Evolutionary conservation across 1,140 invertebrate species (phyloP), one percentile per base, ranked within the genome.

Genomic region (Ostrea denselamellosa): DNA sequence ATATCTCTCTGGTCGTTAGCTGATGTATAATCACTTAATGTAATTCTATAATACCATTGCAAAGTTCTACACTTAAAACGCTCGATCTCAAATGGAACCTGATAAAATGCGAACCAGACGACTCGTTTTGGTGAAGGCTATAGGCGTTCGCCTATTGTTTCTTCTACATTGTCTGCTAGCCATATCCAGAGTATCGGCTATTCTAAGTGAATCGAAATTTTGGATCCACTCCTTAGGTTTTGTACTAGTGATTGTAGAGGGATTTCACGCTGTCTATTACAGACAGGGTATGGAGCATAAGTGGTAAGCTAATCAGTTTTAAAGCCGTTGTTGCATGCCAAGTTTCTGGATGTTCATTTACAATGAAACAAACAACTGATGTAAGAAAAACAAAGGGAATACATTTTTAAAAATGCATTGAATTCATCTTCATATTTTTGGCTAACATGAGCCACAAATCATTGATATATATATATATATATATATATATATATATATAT

Each of bases 201-300:
- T 83, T 83, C 19, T 54, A 83, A 34, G 44, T 22, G 34, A 83
- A 54, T 19, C 82, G 2, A 51, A 28, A 19, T 83, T 53, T 34
- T 83, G 82, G 82, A 83, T 52, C n/a, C 52, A 83, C 52, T 83
- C 51, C 51, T 53, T 83, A 9, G 28, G 19, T 5, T 51, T 53
- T 25, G 17, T 83, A 22, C 51, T 25, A 4, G 19, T n/a, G 44
- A 9, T 83, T 10, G 0, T 54, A 25, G 82, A 83, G 9, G 44
- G 51, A 52, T n/a, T 25, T 51, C 53, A 53, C 52, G 53, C 53
- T 53, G 53, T 52, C 17, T 52, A 53, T 19, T 10, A 8, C 22
- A 83, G 82, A 83, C 51, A 83, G 19, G 82, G 82, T 12, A 10
- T 83, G 82, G 82, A 83, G 51, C 53, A 53, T 44, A 83, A 54